A percentile compares a stretch with the other conserved stretches of the same genome.
These are phyloP conservation scores for Adelphocoris suturalis DNA, from an alignment of 2,888 invertebrate genomes.

Conservation along the genomic window DNA sequence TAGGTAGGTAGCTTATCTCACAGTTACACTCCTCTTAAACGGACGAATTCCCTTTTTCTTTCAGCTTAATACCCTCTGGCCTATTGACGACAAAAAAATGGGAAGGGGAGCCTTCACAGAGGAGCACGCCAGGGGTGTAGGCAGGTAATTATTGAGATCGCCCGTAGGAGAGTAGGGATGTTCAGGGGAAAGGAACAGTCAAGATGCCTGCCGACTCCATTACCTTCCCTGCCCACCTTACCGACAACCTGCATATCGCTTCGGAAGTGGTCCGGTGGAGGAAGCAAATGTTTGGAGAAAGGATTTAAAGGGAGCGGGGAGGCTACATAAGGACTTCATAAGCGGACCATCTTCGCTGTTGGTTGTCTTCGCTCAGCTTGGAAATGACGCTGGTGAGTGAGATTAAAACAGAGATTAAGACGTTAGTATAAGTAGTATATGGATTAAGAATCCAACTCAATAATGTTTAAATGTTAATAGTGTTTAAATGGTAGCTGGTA, in stretches of 20 bases:
- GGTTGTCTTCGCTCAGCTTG: background rate
- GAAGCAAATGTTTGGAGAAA: conserved; percentile 54
- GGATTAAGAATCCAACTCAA: too few species aligned
- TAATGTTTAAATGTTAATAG: too few species aligned
- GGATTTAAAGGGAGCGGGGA: conserved; percentile 27
- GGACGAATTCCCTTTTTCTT: background rate
- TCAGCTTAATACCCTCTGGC: background rate
- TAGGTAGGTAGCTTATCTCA: too few species aligned
- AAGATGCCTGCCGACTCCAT: background rate
- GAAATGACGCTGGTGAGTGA: conserved; percentile 79
- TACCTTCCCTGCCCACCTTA: background rate
- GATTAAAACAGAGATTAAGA: too few species aligned
- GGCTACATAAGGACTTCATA: conserved; percentile 47
- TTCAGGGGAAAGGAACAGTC: background rate
- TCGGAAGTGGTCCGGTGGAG: conserved; percentile 40
- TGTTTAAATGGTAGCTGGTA: too few species aligned
- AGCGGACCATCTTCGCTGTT: conserved; percentile 29
- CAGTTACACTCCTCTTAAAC: background rate
- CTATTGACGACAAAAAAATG: background rate
- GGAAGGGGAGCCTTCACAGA: background rate
- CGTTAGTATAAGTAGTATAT: too few species aligned
- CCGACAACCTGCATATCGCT: background rate
- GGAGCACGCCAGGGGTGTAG: background rate
- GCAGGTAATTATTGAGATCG: background rate
- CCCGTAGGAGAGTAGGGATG: background rate